Evolutionary conservation across 2,113 vertebrate species (phyloP), one percentile per base, ranked within the genome.

Genomic region (Perognathus longimembris): DNA sequence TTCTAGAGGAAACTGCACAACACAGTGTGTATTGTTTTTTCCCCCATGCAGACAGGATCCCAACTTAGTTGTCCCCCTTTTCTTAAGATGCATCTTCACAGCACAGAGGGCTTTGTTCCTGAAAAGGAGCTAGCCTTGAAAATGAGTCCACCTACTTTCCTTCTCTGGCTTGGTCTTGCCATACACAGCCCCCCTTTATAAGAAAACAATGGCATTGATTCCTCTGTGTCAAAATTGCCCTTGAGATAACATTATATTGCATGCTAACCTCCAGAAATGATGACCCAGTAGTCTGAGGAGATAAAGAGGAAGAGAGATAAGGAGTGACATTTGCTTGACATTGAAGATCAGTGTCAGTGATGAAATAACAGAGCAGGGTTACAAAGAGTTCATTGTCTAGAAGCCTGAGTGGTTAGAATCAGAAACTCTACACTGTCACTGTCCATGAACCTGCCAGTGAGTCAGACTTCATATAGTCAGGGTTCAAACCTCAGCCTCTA

Each of bases 151-250:
- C 36, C 0, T 0, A 1, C 12, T 17, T 22, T 38, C 63, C 71
- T 1, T 0, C 5, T 30, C 30, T 28, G 1, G 24, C 73, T 32
- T 22, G 8, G 4, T 3, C n/a, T 75, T 0, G 2, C 14, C 7
- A 20, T 20, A 6, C 84, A 42, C 34, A 28, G 59, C 54, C 45
- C 54, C n/a, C 40, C 38, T 66, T 20, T 17, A 59, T 8, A 21
- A n/a, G n/a, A 67, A 30, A 73, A 59, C 63, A 64, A 20, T 6
- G 73, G 9, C 57, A 26, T 50, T 11, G 42, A 57, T 22, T 30
- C 61, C n/a, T n/a, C 54, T 6, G 30, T 45, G 10, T 63, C 82
- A 74, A 6, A 85, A 64, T 45, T 32, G 32, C 34, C 88, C n/a
- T 75, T 7, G n/a, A 67, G 74, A 73, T 38, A 18, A 64, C 32